Evolutionary conservation across 2,888 invertebrate species (phyloP), one percentile per base, ranked within the genome.

Genomic region (Spilarctia lutea): DNA sequence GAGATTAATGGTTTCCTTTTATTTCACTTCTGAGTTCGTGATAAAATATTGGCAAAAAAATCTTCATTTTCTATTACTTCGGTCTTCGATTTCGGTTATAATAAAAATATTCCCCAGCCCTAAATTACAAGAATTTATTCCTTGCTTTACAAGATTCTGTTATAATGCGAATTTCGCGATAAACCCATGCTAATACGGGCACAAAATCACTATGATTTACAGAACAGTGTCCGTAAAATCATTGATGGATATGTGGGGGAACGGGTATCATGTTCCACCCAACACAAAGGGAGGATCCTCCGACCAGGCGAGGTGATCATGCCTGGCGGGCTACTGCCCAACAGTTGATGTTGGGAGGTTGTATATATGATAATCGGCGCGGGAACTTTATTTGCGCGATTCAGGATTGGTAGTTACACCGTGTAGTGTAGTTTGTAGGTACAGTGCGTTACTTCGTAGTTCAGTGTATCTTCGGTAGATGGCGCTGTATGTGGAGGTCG

Each of bases 1-100:
- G 79, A 83, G 83, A 89, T 88, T 86, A 84, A 88, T 86, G 82
- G 79, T 75, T 83, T 76, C 76, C 80, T 79, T 76, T 79, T 83
- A 86, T 79, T 72, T 73, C 75, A 68, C 77, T 74, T 74, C 79
- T 83, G 83, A 86, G 82, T 81, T 84, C 79, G 77, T 79, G 74
- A 79, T 83, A 78, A 84, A 84, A 85, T 85, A 87, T 86, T 76
- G 79, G 83, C 42, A 70, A 66, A 48, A 75, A 76, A 74, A 68
- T 74, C 77, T 83, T 82, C 69, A 48, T 70, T 77, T 78, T 82
- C 18, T 45, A 0, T 18, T 4, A 6, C 45, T 45, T 42, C 42
- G 16, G 42, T 42, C 42, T 42, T 45, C 45, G 18, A 45, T 45
- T 80, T 75, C 39, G 65, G 63, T 52, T 52, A 71, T 71, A 75